Conservation (phyloP, 2,888 invertebrate species). For the Mythimna ferrago region DNA sequence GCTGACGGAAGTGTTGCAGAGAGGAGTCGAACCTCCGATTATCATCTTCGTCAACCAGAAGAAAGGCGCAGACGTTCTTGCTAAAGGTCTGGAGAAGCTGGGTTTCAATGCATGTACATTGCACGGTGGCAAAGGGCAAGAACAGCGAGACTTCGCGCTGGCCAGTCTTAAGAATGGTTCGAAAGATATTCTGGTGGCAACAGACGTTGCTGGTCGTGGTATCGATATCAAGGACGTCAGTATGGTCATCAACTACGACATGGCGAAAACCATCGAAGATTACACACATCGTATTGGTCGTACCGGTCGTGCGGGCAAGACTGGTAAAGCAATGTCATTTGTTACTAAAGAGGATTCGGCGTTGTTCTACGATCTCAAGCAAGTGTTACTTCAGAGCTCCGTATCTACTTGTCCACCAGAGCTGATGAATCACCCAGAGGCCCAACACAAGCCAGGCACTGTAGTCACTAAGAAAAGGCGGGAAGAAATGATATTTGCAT, state of each 20-base stretch:
- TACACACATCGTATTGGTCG: conserved; percentile 99
- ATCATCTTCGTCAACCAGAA: conserved; percentile 99
- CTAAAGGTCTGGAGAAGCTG: conserved; percentile 98
- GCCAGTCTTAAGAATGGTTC: conserved; percentile 98
- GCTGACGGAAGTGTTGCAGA: conserved; percentile 96
- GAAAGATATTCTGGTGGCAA: conserved; percentile 99
- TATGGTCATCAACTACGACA: conserved; percentile 99
- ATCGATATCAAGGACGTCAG: conserved; percentile 99
- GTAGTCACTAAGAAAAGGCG: conserved; percentile 98
- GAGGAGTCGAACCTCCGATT: conserved; percentile 98
- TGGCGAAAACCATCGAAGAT: conserved; percentile 99
- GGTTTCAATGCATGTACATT: conserved; percentile 99
- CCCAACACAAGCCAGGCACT: conserved; percentile 99
- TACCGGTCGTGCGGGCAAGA: conserved; percentile 99
- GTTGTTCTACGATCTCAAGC: conserved; percentile 99
- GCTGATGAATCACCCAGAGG: conserved; percentile 99
- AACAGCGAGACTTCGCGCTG: conserved; percentile 99
- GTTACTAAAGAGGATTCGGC: conserved; percentile 98
- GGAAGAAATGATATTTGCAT: conserved; percentile 99
- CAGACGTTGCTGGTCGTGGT: conserved; percentile 99
- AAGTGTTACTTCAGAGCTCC: conserved; percentile 96
- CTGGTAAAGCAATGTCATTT: conserved; percentile 98
- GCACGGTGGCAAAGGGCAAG: conserved; percentile 99
- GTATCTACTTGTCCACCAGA: conserved; percentile 99
- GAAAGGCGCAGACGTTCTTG: conserved; percentile 99